phyloP scores from a whole-genome alignment of 2,113 vertebrate genomes.

The Sclerurus mexicanus region DNA sequence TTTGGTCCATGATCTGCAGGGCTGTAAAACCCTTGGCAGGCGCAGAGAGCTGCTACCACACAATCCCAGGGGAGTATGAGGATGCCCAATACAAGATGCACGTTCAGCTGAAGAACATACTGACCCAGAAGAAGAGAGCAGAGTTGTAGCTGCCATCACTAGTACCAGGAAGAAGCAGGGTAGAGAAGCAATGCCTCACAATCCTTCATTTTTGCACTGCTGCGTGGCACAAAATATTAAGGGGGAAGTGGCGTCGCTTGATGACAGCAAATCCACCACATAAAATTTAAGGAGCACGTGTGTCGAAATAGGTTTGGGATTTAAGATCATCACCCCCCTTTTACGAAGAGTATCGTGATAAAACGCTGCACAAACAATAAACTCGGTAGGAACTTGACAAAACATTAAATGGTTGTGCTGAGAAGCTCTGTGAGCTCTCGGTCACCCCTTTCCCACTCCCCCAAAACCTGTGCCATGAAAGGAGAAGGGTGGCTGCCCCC shows the following conservation, averaged over 20 bases:
- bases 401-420: not conserved
- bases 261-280: not conserved
- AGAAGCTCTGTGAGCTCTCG: not conserved
- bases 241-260: not conserved
- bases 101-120: not conserved
- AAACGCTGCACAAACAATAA: not conserved
- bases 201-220: not conserved
- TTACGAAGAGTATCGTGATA: not conserved
- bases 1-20: not conserved
- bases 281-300: not conserved
- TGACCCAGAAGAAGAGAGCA: not conserved
- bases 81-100: not conserved
- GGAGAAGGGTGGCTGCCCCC: not conserved
- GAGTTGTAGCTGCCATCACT: not conserved
- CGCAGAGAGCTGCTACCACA: not conserved
- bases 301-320: not conserved
- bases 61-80: accelerated
- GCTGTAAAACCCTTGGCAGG: not conserved
- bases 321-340: not conserved
- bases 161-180: not conserved
- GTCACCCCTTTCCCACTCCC: not conserved
- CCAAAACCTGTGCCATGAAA: not conserved
- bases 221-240: not conserved
- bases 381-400: not conserved
- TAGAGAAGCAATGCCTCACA: not conserved